Percentiles rank a stretch among this genome's conserved stretches.
phyloP scores from a whole-genome alignment of 2,888 invertebrate species.

The Gisinianus flammeolus region DNA sequence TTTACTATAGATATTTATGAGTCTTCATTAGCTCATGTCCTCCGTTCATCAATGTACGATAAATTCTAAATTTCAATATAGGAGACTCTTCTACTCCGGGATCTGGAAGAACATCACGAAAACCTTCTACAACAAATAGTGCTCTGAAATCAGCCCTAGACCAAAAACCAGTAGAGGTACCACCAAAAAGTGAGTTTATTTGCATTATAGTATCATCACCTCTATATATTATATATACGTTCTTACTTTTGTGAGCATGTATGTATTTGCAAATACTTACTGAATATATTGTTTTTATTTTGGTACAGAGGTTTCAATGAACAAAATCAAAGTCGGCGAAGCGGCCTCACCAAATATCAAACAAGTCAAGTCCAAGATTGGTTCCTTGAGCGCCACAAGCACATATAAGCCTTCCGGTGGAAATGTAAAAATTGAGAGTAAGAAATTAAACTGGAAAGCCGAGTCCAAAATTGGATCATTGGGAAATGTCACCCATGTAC shows the following conservation, averaged over 20 bases:
- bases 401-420: conserved; percentile 67
- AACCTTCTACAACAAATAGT: conserved; percentile 32
- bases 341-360: conserved; percentile 92
- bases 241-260: background rate
- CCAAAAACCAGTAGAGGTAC: conserved; percentile 24
- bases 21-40: background rate
- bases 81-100: conserved; percentile 26
- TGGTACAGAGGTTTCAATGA: conserved; percentile 82
- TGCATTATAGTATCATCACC: too few species aligned
- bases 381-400: conserved; percentile 38
- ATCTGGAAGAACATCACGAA: conserved; percentile 35
- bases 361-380: conserved; percentile 80
- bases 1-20: too few species aligned
- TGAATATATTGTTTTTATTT: conserved; percentile 6
- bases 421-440: conserved; percentile 83
- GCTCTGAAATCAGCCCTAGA: conserved; percentile 15
- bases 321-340: conserved; percentile 89
- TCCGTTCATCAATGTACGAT: background rate
- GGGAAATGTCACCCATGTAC: conserved; percentile 84
- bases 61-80: background rate
- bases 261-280: background rate
- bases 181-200: conserved; percentile 25
- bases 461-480: conserved; percentile 83
- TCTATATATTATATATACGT: background rate
- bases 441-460: conserved; percentile 83